A percentile compares a stretch with the other conserved stretches of the same genome.
Conservation (phyloP, 2,113 vertebrate genomes). For the Saccopteryx bilineata region DNA sequence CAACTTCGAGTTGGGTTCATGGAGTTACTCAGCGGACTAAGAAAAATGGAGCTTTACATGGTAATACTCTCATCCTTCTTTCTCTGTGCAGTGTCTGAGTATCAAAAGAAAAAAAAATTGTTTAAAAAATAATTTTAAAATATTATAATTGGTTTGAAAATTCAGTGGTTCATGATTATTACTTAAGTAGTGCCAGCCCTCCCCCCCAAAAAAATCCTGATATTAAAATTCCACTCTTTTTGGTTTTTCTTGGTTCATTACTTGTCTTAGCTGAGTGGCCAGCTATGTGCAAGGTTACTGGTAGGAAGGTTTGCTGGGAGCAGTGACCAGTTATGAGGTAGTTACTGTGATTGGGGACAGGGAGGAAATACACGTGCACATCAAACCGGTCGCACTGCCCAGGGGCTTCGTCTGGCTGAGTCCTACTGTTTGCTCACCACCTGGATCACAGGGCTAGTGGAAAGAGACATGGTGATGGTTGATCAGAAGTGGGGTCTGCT, state of each 20-base stretch:
- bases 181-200: neutral
- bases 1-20: neutral
- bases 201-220: neutral
- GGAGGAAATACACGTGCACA: fast-evolving
- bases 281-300: neutral
- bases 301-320: slow-evolving; percentile 36
- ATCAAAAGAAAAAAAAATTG: slow-evolving; percentile 1
- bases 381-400: neutral
- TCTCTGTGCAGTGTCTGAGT: slow-evolving; percentile 21
- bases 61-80: slow-evolving; percentile 29
- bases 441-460: neutral
- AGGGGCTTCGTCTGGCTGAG: neutral
- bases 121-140: neutral
- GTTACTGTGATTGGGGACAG: neutral
- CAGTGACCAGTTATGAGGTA: neutral
- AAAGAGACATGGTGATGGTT: neutral
- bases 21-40: neutral
- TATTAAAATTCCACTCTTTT: slow-evolving; percentile 31
- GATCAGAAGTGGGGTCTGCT: neutral
- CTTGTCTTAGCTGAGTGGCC: slow-evolving; percentile 21
- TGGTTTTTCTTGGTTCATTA: neutral
- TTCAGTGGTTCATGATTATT: neutral
- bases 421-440: neutral
- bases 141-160: slow-evolving; percentile 49
- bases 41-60: slow-evolving; percentile 8